A percentile compares a stretch with the other conserved stretches of the same genome.
phyloP scores from a whole-genome alignment of 2,888 invertebrate genomes.

The Neuroscelio doddi region DNA sequence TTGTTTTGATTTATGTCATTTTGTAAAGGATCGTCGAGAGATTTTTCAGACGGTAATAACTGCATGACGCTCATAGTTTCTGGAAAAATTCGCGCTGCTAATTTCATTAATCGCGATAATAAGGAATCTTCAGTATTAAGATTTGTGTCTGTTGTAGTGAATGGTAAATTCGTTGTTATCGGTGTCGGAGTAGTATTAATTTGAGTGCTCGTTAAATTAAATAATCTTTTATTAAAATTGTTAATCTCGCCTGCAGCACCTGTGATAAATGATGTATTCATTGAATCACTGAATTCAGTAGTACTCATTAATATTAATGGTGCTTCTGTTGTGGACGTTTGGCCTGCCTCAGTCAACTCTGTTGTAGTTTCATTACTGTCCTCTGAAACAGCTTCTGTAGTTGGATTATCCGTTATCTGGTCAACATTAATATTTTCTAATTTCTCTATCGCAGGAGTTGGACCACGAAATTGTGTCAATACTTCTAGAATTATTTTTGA shows the following conservation, averaged over 20 bases:
- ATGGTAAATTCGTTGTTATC: background rate
- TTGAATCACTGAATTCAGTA: background rate
- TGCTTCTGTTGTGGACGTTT: background rate
- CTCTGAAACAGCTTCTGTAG: constrained; percentile 31
- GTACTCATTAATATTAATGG: constrained; percentile 20
- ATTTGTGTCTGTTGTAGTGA: constrained; percentile 1
- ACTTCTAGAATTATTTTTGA: constrained; percentile 36
- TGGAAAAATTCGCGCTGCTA: constrained; percentile 57
- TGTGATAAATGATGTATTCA: too few species aligned
- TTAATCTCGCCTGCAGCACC: background rate
- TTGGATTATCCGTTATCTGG: constrained; percentile 10
- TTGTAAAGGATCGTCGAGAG: constrained; percentile 9
- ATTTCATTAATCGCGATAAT: constrained; percentile 56
- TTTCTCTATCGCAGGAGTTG: constrained; percentile 8
- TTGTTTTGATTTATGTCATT: constrained; percentile 3
- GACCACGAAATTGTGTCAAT: constrained; percentile 33
- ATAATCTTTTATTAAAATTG: background rate
- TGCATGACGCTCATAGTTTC: constrained; percentile 50
- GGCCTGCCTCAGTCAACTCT: background rate
- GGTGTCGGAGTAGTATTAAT: background rate
- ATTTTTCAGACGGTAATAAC: constrained; percentile 26
- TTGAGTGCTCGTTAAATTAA: constrained; percentile 1
- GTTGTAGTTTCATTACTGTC: background rate
- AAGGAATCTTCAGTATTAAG: constrained; percentile 40
- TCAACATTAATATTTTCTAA: constrained; percentile 3